phyloP scores from a whole-genome alignment of 2,797 vertebrate genomes.

The Carcharodon carcharias region DNA sequence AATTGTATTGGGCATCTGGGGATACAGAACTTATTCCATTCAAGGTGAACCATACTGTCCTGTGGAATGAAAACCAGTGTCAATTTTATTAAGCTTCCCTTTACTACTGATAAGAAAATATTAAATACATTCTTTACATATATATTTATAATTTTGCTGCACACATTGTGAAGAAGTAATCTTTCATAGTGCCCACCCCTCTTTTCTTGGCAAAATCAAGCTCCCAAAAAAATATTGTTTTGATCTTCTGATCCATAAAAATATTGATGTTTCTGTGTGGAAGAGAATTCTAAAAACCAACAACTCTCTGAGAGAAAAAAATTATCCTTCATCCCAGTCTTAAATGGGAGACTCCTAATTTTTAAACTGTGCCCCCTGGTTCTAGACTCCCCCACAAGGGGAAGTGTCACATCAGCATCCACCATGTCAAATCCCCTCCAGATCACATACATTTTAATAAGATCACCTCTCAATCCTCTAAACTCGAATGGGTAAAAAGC shows the following conservation, averaged over 20 bases:
- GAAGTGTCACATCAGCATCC: no score
- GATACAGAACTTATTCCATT: background rate
- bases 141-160: background rate
- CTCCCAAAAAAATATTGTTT: background rate
- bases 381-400: no score
- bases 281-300: no score
- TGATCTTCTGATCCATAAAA: background rate
- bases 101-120: background rate
- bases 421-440: no score
- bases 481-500: no score
- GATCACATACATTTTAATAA: no score
- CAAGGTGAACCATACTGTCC: background rate
- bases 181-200: background rate
- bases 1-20: background rate
- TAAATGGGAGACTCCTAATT: no score
- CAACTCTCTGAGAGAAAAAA: no score
- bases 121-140: background rate
- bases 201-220: background rate
- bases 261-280: no score
- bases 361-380: no score
- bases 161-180: background rate
- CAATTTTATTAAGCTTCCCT: background rate
- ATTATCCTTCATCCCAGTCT: no score
- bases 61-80: background rate
- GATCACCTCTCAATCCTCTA: no score